Evolutionary conservation across 2,113 vertebrate species (phyloP).

Genomic region (Phalacrocorax aristotelis): DNA sequence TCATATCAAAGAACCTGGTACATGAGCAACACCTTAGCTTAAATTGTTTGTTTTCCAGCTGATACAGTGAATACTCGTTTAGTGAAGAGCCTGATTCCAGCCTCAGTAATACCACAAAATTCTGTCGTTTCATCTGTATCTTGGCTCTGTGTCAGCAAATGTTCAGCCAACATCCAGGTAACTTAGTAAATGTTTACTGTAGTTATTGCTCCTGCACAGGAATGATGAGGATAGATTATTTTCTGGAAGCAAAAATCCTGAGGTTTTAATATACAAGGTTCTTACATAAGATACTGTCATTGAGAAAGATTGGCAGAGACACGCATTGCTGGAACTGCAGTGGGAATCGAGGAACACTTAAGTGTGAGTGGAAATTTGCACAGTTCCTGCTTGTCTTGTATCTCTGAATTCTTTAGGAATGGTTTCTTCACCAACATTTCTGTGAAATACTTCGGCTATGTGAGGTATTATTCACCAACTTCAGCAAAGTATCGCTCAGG

Average conservation of each 20-base stretch:
- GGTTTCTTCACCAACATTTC: not conserved
- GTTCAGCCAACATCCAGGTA: constrained; percentile 83
- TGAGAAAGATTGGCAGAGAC: not conserved
- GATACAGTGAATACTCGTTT: constrained; percentile 75
- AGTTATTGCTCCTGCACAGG: not conserved
- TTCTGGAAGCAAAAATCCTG: not conserved
- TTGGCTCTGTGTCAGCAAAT: constrained; percentile 83
- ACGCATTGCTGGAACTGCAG: not conserved
- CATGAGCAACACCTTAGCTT: not conserved
- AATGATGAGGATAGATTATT: not conserved
- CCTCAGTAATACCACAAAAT: constrained; percentile 79
- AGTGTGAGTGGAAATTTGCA: not conserved
- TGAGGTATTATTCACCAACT: not conserved
- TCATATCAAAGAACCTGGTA: not conserved
- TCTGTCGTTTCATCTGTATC: constrained; percentile 84
- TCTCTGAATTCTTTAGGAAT: not conserved
- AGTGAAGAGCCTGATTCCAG: constrained; percentile 87
- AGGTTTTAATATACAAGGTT: not conserved
- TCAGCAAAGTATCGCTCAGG: not conserved
- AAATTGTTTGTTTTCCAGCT: constrained; percentile 64
- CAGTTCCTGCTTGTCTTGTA: not conserved
- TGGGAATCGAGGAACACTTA: not conserved
- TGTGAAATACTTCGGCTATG: not conserved
- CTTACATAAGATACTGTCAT: not conserved
- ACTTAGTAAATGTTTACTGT: not conserved